A percentile compares a stretch with the other conserved stretches of the same genome.
Evolutionary conservation across 2,797 vertebrate genomes (phyloP).

Genomic region (Sternarchorhynchus goeldii): DNA sequence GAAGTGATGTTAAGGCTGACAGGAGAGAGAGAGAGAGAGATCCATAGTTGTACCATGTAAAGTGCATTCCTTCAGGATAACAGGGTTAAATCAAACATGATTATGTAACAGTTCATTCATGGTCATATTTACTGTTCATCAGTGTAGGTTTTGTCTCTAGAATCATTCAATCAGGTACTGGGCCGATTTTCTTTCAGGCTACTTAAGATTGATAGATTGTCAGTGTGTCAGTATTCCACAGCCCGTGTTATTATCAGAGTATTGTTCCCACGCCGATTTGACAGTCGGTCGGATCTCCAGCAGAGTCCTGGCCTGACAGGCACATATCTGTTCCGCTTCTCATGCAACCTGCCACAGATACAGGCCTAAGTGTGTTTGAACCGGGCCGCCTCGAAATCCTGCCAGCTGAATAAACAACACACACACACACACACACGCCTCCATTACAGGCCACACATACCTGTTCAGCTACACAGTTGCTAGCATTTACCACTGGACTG

Average conservation of each 20-base stretch:
- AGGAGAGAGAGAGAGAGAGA: conserved; percentile 7
- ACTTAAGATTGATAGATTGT: not conserved
- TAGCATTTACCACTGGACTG: conserved; percentile 23
- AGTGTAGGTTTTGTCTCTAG: not conserved
- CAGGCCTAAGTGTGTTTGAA: conserved; percentile 69
- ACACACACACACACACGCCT: conserved; percentile 27
- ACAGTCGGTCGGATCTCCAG: not conserved
- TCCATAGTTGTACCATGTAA: not conserved
- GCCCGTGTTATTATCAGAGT: not conserved
- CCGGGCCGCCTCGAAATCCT: conserved; percentile 73
- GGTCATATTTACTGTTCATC: not conserved
- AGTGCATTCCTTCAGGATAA: no score
- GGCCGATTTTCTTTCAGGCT: not conserved
- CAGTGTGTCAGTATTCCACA: not conserved
- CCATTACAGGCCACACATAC: conserved; percentile 42
- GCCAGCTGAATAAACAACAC: conserved; percentile 79
- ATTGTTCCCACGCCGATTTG: conserved; percentile 1
- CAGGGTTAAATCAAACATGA: no score
- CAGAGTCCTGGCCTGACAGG: not conserved
- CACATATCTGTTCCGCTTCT: conserved; percentile 39
- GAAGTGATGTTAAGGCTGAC: conserved; percentile 1
- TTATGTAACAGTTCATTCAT: not conserved
- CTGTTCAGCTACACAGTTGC: conserved; percentile 32
- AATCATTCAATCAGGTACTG: conserved; percentile 1
- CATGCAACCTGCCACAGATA: conserved; percentile 51